Conservation (phyloP, 2,797 vertebrate species). For the Pteronotus mesoamericanus region DNA sequence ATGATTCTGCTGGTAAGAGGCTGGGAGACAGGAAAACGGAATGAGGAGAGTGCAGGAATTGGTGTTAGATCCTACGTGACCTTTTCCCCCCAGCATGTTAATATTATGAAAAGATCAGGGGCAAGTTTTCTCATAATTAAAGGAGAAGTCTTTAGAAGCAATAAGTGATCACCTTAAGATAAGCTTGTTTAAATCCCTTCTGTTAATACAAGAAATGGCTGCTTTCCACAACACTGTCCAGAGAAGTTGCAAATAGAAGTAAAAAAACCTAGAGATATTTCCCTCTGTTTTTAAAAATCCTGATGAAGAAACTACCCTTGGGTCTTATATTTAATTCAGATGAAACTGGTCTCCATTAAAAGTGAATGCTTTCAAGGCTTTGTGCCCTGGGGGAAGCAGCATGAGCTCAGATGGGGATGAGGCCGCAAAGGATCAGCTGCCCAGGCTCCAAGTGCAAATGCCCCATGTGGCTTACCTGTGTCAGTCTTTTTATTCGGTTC, state of each 20-base stretch:
- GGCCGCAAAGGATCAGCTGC: background rate
- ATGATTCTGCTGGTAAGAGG: background rate
- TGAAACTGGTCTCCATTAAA: background rate
- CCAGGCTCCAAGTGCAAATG: background rate
- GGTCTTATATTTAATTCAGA: background rate
- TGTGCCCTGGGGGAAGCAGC: background rate
- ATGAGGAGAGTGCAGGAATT: background rate
- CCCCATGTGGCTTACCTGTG: background rate
- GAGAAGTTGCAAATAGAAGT: background rate
- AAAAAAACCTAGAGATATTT: background rate
- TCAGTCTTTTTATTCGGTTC: background rate
- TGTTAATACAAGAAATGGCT: background rate
- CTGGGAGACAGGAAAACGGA: background rate
- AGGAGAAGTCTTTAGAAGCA: background rate
- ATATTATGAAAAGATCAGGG: background rate
- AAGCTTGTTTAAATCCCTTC: background rate
- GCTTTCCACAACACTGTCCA: background rate
- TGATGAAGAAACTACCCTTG: background rate
- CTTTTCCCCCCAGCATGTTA: background rate
- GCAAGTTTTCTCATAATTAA: background rate
- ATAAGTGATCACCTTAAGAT: background rate
- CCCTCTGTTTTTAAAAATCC: background rate
- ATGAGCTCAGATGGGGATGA: accelerated
- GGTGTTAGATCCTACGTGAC: background rate
- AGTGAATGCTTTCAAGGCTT: background rate